Evolutionary conservation across 2,797 vertebrate species (phyloP).

Genomic region (Gallinago stenura): DNA sequence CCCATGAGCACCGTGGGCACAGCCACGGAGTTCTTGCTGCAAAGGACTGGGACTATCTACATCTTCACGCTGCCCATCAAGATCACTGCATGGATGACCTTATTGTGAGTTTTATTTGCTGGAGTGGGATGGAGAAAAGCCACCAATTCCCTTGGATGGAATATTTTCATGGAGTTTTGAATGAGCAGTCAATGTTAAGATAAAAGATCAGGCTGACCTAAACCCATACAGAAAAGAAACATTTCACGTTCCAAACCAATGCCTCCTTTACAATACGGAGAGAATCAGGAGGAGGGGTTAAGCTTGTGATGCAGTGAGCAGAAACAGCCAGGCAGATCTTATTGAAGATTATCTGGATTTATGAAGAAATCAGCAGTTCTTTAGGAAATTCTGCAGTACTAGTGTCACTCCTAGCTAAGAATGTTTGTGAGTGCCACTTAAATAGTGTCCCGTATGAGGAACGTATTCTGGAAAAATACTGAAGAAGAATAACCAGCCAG

Average conservation of each 20-base stretch:
- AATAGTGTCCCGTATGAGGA: background rate
- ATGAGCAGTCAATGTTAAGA: background rate
- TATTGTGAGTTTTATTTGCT: background rate
- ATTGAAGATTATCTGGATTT: background rate
- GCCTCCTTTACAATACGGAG: background rate
- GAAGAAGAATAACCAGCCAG: background rate
- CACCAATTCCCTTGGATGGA: too few relatives aligned
- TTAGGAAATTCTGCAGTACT: background rate
- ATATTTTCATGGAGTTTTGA: background rate
- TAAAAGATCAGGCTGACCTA: background rate
- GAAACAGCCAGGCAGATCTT: background rate
- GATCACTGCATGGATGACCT: background rate
- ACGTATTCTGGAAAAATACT: background rate
- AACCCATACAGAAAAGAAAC: background rate
- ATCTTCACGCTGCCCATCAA: fast-evolving
- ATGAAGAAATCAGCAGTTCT: background rate
- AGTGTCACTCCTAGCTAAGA: background rate
- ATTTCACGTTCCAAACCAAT: background rate
- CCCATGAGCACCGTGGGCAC: fast-evolving
- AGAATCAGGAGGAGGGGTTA: background rate
- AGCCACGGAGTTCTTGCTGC: background rate
- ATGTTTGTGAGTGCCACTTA: too few relatives aligned
- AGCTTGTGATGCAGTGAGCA: background rate
- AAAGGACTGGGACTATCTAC: fast-evolving
- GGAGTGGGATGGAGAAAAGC: background rate